Evolutionary conservation across 2,888 invertebrate species (phyloP).

Genomic region (Eristalis intricaria): DNA sequence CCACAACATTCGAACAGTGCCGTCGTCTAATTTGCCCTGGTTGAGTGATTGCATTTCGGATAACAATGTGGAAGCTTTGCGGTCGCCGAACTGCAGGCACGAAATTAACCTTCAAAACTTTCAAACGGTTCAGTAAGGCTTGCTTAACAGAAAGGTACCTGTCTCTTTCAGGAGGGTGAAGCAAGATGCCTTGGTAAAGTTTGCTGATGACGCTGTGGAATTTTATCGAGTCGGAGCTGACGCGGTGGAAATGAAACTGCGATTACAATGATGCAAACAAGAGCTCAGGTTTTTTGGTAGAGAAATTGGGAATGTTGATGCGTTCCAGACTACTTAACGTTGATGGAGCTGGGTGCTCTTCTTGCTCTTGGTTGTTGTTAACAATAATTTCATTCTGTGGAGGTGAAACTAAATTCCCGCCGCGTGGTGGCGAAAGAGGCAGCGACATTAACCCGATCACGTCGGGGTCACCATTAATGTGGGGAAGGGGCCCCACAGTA

Average conservation of each 20-base stretch:
- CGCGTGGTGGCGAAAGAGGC: background rate
- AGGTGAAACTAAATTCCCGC: background rate
- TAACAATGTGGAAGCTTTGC: constrained; percentile 14
- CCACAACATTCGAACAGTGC: constrained; percentile 16
- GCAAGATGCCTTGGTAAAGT: background rate
- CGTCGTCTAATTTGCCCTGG: constrained; percentile 9
- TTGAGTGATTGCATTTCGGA: too few species aligned
- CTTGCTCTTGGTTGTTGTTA: background rate
- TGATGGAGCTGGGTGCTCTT: background rate
- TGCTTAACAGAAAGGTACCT: constrained; percentile 6
- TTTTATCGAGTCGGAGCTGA: background rate
- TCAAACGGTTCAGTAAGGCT: constrained; percentile 14
- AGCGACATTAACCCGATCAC: background rate
- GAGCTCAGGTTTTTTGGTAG: background rate
- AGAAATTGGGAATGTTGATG: background rate
- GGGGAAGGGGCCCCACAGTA: too few species aligned
- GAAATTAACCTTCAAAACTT: constrained; percentile 15
- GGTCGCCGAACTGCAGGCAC: constrained; percentile 10
- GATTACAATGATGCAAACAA: background rate
- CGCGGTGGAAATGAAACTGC: background rate
- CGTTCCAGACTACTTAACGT: background rate
- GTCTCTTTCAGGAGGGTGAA: background rate
- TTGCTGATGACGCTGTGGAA: constrained; percentile 8
- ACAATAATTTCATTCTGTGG: background rate
- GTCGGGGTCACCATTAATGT: constrained; percentile 4